These are phyloP conservation scores for Miichthys miiuy DNA, from an alignment of 2,797 vertebrate species.

Conservation along the genomic window DNA sequence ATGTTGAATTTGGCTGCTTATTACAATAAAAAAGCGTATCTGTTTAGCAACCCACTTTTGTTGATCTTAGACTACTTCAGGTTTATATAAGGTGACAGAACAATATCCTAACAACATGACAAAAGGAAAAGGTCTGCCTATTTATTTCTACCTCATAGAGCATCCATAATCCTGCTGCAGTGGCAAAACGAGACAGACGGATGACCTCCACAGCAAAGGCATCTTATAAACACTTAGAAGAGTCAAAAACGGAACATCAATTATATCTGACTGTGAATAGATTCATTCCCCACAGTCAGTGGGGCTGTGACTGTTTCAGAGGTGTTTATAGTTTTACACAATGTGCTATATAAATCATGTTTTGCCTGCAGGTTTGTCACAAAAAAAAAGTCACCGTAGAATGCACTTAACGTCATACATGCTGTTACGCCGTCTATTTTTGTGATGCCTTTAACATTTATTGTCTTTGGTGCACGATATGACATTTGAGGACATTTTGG, in stretches of 20 bases:
- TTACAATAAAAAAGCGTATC: neutral
- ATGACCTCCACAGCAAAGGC: slow-evolving; percentile 52
- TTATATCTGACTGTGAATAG: slow-evolving; percentile 42
- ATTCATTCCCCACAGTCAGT: slow-evolving; percentile 39
- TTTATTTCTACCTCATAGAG: slow-evolving; percentile 10
- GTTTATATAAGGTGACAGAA: slow-evolving; percentile 12
- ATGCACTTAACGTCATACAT: neutral
- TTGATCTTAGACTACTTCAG: neutral
- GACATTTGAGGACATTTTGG: neutral
- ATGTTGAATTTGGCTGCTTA: slow-evolving; percentile 9
- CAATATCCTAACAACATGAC: slow-evolving; percentile 1
- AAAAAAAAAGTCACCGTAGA: neutral
- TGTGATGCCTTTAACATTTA: neutral
- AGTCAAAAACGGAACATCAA: slow-evolving; percentile 49
- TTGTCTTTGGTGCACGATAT: no score
- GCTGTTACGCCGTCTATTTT: neutral
- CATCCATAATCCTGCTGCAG: slow-evolving; percentile 14
- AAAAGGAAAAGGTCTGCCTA: neutral
- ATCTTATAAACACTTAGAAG: slow-evolving; percentile 33
- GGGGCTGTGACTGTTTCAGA: slow-evolving; percentile 13
- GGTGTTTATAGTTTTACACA: slow-evolving; percentile 3
- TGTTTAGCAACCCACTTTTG: neutral
- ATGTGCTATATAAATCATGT: slow-evolving; percentile 13
- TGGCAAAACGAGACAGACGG: neutral
- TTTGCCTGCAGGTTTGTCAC: slow-evolving; percentile 7